Evolutionary conservation across 2,113 vertebrate species (phyloP), one percentile per base, ranked within the genome.

Genomic region (Malaclemys terrapin): DNA sequence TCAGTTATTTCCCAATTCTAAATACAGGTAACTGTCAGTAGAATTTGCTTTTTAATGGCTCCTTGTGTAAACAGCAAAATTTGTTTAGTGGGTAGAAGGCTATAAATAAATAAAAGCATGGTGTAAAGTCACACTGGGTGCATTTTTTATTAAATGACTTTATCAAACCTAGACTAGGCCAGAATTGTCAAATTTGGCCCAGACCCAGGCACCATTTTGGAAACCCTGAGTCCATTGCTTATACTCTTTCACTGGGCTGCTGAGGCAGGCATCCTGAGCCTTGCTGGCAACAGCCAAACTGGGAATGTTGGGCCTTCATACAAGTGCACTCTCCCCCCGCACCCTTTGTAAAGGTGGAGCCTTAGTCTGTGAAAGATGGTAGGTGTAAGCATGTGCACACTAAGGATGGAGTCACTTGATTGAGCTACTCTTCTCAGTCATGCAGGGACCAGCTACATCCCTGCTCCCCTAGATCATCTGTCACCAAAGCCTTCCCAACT

Each of bases 111-210:
- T 42, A 42, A 42, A 42, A 42, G 42, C 42, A 42, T 42, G 42
- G 42, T 82, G 69, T 35, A 6, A 10, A 5, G 76, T 0, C 54
- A 53, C 35, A 13, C 1, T 16, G 62, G 89, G 13, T 82, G 84
- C 42, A 47, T 62, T 52, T 84, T 85, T 53, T 52, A 8, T 50
- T 49, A 75, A 85, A 53, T 5, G 29, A 47, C 27, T 45, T 72
- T 19, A 7, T 0, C 5, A n/a, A 57, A 24, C 6, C 1, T 24
- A 11, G 45, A 35, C 69, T 2, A 10, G 82, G 42, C 0, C 24
- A 82, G 72, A n/a, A 35, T 3, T 75, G 54, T 29, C 1, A 2
- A 42, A 16, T 17, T 14, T 35, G 76, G 22, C 22, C 16, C 35
- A 78, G 89, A 78, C 72, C 13, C 31, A 9, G n/a, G 53, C 5